Base-by-base conservation (phyloP, 1,140 invertebrate species). In the Bombus ignitus region DNA sequence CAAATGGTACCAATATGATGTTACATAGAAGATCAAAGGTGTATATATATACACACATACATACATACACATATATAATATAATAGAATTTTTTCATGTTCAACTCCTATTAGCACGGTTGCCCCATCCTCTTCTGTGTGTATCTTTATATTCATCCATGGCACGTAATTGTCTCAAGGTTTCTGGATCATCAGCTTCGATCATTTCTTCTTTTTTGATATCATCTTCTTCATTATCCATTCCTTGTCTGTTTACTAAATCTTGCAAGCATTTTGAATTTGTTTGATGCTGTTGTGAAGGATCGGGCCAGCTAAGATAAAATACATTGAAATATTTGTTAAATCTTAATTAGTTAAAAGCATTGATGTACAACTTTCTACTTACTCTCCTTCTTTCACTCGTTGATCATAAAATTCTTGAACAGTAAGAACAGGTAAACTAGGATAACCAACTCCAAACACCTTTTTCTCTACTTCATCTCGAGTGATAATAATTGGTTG, bases 361-460 rank as follows among this genome's bases (percentile, higher is more conserved):
- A 42, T 18, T 18, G 4, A 35, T 5, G 6, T 66, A n/a, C 15
- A 5, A 32, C 32, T 42, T 32, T 62, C n/a, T 87, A 96, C 96
- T 96, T 93, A 98, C 96, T 97, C 96, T 92, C 98, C 98, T 74
- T 98, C 97, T 81, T 96, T 95, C 1, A 98, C 96, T 89, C 98
- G 96, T 94, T 99, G 96, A 73, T 99, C 97, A 94, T 99, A 99
- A 95, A 99, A 99, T 95, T 99, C 99, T 92, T 99, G 97, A 0
- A 99, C 97, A 1, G 98, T 98, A 95, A 99, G 96, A 2, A 98
- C 97, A 1, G 99, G 99, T 81, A 99, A 93, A 92, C 98, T 97
- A 1, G 99, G 99, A 96, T 99, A 99, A 0, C 99, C 99, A 65
- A 97, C 95, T 13, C 99, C 99, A 95, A 97, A 99, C 5, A 99